These are phyloP conservation scores for Charina bottae DNA, from an alignment of 2,113 vertebrate genomes.

Conservation along the genomic window DNA sequence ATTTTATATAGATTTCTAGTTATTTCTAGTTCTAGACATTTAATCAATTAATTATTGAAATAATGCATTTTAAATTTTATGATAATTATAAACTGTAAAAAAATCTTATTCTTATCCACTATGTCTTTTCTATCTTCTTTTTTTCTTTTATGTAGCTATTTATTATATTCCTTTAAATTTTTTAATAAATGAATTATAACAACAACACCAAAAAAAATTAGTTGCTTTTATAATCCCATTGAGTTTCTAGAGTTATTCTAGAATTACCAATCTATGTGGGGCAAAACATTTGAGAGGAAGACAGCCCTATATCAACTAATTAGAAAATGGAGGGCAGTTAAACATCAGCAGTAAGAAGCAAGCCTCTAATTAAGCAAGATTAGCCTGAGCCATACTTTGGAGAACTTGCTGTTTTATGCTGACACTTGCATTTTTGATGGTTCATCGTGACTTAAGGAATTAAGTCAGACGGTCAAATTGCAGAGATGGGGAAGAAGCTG, in stretches of 20 bases:
- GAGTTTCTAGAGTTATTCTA: neutral
- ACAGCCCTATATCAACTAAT: neutral
- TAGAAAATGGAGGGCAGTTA: neutral
- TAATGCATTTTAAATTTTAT: neutral
- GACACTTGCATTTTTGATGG: neutral
- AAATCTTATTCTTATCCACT: neutral
- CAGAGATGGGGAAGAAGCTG: neutral
- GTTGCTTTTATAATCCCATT: neutral
- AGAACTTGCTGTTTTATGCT: neutral
- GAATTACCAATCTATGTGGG: neutral
- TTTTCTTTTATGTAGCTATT: neutral
- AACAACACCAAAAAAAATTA: neutral
- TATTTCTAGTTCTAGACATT: neutral
- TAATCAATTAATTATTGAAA: neutral
- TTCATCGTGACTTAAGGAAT: neutral
- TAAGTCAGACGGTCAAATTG: neutral
- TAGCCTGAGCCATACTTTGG: neutral
- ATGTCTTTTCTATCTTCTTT: neutral
- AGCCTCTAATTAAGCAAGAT: neutral
- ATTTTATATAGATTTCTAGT: neutral
- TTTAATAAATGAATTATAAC: neutral
- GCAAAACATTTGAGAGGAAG: neutral
- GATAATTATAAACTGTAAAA: neutral
- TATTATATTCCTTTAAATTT: neutral
- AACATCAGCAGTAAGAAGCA: neutral